A percentile compares a stretch with the other conserved stretches of the same genome.
phyloP scores from a whole-genome alignment of 2,797 vertebrate genomes.

The Chelon labrosus region DNA sequence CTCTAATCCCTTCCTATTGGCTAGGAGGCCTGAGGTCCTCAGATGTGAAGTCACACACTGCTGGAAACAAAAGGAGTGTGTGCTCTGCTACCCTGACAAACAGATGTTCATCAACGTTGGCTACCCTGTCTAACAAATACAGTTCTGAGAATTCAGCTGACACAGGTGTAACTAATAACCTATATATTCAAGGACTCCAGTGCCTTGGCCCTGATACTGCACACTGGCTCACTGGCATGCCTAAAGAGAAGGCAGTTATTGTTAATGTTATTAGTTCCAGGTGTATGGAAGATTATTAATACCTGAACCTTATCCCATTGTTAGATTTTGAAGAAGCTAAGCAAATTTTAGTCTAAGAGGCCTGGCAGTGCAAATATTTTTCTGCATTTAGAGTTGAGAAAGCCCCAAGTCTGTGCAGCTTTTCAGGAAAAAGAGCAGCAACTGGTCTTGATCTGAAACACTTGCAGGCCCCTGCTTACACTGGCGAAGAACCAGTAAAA shows the following conservation, averaged over 20 bases:
- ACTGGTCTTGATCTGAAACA: slow-evolving; percentile 18
- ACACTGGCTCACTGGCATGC: slow-evolving; percentile 17
- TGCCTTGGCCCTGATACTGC: slow-evolving; percentile 14
- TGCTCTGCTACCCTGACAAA: not conserved
- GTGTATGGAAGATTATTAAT: not conserved
- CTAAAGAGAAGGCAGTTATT: slow-evolving; percentile 24
- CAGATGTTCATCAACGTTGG: not conserved
- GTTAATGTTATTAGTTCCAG: slow-evolving; percentile 21
- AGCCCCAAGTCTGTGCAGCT: not conserved
- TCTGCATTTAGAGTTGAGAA: not conserved
- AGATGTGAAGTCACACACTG: not conserved
- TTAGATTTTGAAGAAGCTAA: not conserved
- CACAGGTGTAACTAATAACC: slow-evolving; percentile 15
- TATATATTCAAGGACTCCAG: not conserved
- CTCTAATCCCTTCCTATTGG: not conserved
- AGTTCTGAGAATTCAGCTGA: not conserved
- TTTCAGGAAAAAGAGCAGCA: not conserved
- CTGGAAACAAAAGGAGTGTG: not conserved
- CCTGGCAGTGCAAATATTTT: not conserved
- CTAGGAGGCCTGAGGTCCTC: not conserved
- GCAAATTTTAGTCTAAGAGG: not conserved
- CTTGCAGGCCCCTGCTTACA: slow-evolving; percentile 8
- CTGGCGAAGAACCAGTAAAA: slow-evolving; percentile 8
- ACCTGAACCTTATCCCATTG: not conserved
- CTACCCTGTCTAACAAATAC: slow-evolving; percentile 5